A percentile compares a stretch with the other conserved stretches of the same genome.
Conservation (phyloP, 2,888 invertebrate species). For the Caenorhabditis doughertyi region DNA sequence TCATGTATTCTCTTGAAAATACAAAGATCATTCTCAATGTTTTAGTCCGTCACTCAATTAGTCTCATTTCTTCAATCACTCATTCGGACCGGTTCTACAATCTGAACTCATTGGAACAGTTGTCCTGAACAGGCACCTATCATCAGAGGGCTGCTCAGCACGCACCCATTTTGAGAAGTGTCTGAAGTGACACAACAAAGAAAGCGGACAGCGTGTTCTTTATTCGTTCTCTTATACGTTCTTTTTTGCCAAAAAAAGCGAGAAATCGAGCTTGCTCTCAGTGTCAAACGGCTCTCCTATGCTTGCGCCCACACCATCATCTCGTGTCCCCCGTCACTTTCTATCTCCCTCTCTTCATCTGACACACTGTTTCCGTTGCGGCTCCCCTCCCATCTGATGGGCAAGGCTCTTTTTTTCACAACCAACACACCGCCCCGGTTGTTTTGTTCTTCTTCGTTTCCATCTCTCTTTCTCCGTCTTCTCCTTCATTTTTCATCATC, state of each 20-base stretch:
- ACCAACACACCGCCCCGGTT: constrained; percentile 42
- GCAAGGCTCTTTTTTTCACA: constrained; percentile 32
- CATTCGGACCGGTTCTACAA: constrained; percentile 16
- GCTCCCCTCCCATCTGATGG: constrained; percentile 47
- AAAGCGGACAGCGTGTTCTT: constrained; percentile 16
- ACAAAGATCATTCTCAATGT: constrained; percentile 12
- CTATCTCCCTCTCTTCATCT: constrained; percentile 13
- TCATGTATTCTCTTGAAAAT: background rate
- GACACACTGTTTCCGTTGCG: background rate
- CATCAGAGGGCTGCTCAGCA: too few species aligned
- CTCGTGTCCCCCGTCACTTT: constrained; percentile 1
- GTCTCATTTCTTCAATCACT: too few species aligned
- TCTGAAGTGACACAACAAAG: constrained; percentile 35
- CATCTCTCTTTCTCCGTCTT: constrained; percentile 25
- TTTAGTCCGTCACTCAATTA: background rate
- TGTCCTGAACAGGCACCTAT: background rate
- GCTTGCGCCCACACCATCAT: constrained; percentile 6
- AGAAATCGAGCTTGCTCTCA: constrained; percentile 42
- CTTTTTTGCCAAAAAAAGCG: constrained; percentile 3
- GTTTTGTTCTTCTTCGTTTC: constrained; percentile 34
- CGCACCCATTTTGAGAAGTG: constrained; percentile 36
- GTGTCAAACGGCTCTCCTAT: constrained; percentile 34
- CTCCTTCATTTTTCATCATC: constrained; percentile 27
- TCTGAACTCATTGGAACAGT: background rate
- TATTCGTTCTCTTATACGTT: background rate